Percentiles rank a stretch among this genome's conserved stretches.
Evolutionary conservation across 1,140 invertebrate genomes (phyloP).

Genomic region (Dinothrombium tinctorium): DNA sequence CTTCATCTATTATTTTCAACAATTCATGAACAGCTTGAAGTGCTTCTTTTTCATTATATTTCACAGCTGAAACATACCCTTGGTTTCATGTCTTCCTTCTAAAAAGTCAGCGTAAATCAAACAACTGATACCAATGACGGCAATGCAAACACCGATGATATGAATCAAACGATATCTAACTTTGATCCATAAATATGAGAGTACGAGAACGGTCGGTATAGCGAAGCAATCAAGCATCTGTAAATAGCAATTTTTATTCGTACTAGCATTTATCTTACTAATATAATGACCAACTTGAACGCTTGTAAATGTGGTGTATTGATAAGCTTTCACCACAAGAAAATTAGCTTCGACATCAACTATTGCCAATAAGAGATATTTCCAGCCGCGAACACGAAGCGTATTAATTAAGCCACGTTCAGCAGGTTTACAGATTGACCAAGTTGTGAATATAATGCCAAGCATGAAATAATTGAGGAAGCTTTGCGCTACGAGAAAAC

Average conservation of each 20-base stretch:
- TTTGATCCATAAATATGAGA: constrained; percentile 41
- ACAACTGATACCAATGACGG: constrained; percentile 53
- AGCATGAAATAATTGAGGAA: constrained; percentile 52
- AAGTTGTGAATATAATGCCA: constrained; percentile 46
- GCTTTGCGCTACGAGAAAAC: constrained; percentile 49
- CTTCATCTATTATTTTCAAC: too few relatives aligned
- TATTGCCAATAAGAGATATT: constrained; percentile 43
- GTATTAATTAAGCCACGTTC: constrained; percentile 35
- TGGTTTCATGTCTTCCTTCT: constrained; percentile 25
- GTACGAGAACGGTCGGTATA: constrained; percentile 49
- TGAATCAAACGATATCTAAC: constrained; percentile 43
- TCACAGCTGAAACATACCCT: too few relatives aligned
- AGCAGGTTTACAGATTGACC: constrained; percentile 38
- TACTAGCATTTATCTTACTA: not conserved
- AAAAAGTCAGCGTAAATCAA: constrained; percentile 59
- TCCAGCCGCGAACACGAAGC: constrained; percentile 41
- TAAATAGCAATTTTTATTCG: constrained; percentile 17
- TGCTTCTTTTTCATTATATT: too few relatives aligned
- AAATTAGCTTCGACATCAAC: constrained; percentile 59
- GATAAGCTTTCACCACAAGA: constrained; percentile 43
- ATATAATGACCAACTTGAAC: constrained; percentile 21
- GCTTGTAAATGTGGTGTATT: constrained; percentile 28
- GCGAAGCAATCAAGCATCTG: constrained; percentile 64
- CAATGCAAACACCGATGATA: constrained; percentile 50
- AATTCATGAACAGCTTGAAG: too few relatives aligned